Evolutionary conservation across 2,888 invertebrate genomes (phyloP).

Genomic region (Tethea ocularis): DNA sequence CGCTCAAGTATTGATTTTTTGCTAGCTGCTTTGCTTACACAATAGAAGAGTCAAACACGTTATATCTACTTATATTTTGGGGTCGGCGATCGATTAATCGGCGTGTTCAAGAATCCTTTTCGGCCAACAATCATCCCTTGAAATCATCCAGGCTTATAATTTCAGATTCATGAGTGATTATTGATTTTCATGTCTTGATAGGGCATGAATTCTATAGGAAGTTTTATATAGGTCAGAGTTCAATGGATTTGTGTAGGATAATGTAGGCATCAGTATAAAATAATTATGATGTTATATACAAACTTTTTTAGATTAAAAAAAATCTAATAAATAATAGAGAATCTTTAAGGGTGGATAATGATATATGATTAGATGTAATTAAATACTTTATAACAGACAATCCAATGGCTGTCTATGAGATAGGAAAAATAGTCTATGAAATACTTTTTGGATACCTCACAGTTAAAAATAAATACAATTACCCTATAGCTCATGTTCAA

Average conservation of each 20-base stretch:
- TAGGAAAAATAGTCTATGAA: too few species aligned
- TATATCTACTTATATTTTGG: slow-evolving; percentile 7
- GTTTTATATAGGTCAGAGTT: slow-evolving; percentile 2
- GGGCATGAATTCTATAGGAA: not conserved
- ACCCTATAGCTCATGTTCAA: too few species aligned
- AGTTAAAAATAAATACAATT: too few species aligned
- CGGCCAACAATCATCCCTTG: not conserved
- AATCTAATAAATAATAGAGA: too few species aligned
- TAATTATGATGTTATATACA: not conserved
- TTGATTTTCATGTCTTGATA: not conserved
- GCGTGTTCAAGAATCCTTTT: not conserved
- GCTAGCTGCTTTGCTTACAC: slow-evolving; percentile 57
- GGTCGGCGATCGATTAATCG: slow-evolving; percentile 1
- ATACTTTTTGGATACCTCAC: too few species aligned
- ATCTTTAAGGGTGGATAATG: too few species aligned
- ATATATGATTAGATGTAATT: too few species aligned
- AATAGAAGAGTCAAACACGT: slow-evolving; percentile 50
- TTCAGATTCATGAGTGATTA: not conserved
- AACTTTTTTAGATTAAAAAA: too few species aligned
- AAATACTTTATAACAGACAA: too few species aligned
- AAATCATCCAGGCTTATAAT: not conserved
- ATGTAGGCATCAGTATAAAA: not conserved
- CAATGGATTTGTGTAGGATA: not conserved
- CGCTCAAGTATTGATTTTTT: slow-evolving; percentile 75
- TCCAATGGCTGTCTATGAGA: too few species aligned